Evolutionary conservation across 1,140 invertebrate genomes (phyloP).

Genomic region (Zelostemma sp.): DNA sequence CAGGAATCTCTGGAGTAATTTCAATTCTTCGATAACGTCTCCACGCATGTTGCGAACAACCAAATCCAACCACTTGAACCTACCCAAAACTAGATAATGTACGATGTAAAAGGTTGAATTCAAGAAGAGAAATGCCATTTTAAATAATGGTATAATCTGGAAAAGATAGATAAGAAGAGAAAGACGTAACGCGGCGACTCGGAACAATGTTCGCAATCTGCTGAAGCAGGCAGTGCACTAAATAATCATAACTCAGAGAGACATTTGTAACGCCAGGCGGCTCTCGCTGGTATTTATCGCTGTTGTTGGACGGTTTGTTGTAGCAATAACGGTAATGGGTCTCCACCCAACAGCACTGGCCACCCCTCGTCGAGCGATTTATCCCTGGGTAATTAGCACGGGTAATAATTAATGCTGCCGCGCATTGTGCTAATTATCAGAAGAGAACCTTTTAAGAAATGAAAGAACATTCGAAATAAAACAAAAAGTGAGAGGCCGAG

Average conservation of each 20-base stretch:
- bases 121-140: no score
- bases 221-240: constrained; percentile 46
- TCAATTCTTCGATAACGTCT: constrained; percentile 80
- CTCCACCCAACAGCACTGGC: constrained; percentile 31
- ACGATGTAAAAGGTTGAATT: constrained; percentile 78
- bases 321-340: constrained; percentile 70
- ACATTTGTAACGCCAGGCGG: constrained; percentile 64
- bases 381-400: constrained; percentile 70
- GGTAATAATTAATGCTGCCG: constrained; percentile 72
- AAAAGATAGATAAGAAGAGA: no score
- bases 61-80: constrained; percentile 88
- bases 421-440: constrained; percentile 72
- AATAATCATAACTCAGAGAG: constrained; percentile 65
- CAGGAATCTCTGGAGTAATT: constrained; percentile 84
- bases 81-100: constrained; percentile 79
- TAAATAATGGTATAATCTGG: no score
- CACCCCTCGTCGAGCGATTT: constrained; percentile 62
- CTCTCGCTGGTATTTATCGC: constrained; percentile 66
- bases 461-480: constrained; percentile 73
- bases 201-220: constrained; percentile 27
- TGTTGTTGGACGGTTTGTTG: constrained; percentile 70
- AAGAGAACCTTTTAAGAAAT: constrained; percentile 74
- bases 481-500: constrained; percentile 51
- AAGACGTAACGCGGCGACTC: no score
- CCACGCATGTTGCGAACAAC: constrained; percentile 73